phyloP scores from a whole-genome alignment of 1,140 invertebrate genomes.

The Drosophila yakuba region DNA sequence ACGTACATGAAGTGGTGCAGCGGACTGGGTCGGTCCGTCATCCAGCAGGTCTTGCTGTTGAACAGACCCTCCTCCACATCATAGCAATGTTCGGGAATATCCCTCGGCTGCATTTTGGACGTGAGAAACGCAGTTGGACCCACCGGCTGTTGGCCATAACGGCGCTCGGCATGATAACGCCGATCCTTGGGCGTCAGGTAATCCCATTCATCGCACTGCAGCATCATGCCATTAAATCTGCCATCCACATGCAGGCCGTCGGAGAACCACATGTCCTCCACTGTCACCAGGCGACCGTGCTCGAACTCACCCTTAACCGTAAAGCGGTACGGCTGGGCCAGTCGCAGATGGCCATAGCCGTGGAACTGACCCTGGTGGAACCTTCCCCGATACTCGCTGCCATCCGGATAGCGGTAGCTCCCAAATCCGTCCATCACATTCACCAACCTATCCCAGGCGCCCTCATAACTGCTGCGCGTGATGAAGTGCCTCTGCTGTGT shows the following conservation, averaged over 20 bases:
- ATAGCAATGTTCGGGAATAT: constrained; percentile 34
- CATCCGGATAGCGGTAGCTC: constrained; percentile 71
- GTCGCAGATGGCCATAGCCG: constrained; percentile 60
- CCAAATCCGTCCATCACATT: constrained; percentile 75
- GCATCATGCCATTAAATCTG: constrained; percentile 27
- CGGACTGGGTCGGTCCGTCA: constrained; percentile 47
- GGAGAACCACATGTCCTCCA: constrained; percentile 73
- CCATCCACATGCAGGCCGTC: constrained; percentile 63
- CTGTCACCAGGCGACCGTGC: constrained; percentile 43
- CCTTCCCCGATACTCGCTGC: constrained; percentile 68
- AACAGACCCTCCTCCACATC: constrained; percentile 70
- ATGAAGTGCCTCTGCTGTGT: constrained; percentile 31
- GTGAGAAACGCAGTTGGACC: constrained; percentile 64
- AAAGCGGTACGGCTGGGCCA: constrained; percentile 61
- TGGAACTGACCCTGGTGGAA: constrained; percentile 65
- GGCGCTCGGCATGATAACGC: constrained; percentile 59
- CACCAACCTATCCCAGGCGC: constrained; percentile 49
- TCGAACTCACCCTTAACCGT: constrained; percentile 67
- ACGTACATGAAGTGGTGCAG: constrained; percentile 41
- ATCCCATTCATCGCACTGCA: constrained; percentile 46
- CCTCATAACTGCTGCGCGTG: constrained; percentile 67
- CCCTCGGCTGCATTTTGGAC: constrained; percentile 25
- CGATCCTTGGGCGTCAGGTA: constrained; percentile 63
- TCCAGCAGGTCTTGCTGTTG: constrained; percentile 41
- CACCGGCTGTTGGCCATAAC: constrained; percentile 60